phyloP scores from a whole-genome alignment of 2,113 vertebrate genomes.

The Phyllostomus hastatus region DNA sequence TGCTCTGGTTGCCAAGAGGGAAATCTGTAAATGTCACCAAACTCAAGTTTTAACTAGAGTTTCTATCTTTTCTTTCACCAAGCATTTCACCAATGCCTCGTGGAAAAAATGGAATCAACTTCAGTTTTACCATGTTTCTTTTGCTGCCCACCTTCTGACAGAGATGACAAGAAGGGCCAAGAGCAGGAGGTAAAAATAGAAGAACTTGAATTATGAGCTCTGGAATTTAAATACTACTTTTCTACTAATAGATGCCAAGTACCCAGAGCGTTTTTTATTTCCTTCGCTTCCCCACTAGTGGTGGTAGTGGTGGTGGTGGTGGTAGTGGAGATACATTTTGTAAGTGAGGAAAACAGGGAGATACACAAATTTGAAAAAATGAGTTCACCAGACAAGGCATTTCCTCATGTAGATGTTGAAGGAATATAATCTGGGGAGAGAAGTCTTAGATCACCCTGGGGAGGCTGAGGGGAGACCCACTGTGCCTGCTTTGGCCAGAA shows the following conservation, averaged over 20 bases:
- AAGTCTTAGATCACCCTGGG: background rate
- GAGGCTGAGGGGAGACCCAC: background rate
- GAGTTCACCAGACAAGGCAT: background rate
- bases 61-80: background rate
- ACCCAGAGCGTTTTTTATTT: background rate
- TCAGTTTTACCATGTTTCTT: background rate
- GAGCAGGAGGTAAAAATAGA: background rate
- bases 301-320: no score
- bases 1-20: background rate
- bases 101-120: fast-evolving
- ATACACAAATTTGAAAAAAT: background rate
- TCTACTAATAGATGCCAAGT: background rate
- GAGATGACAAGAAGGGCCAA: background rate
- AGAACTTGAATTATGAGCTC: background rate
- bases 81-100: background rate
- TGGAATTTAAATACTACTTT: background rate
- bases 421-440: background rate
- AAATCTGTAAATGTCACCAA: background rate
- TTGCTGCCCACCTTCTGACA: background rate
- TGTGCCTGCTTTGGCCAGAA: background rate
- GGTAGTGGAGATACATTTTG: background rate
- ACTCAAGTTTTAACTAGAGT: background rate
- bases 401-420: background rate
- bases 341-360: background rate
- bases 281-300: background rate